Evolutionary conservation across 2,797 vertebrate genomes (phyloP), one percentile per base, ranked within the genome.

Genomic region (Gouania willdenowi): DNA sequence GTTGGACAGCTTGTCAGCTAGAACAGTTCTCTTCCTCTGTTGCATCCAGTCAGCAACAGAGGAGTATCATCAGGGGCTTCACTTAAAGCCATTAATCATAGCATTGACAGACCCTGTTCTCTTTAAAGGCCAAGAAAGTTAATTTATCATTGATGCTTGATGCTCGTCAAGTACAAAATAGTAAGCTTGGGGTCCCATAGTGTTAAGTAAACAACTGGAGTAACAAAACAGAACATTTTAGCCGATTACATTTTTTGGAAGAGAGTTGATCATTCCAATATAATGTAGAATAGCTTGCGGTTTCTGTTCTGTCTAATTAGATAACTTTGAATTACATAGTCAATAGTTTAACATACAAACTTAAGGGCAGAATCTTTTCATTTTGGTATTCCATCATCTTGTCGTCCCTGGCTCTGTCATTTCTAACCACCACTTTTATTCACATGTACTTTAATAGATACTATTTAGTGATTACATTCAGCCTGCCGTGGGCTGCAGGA

Each of bases 61-160:
- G 3, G 41, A 58, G 63, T 48, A 48, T 59, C 31, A 48, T 3
- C 12, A 19, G 53, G 71, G 55, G 65, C 63, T 63, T 75, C 69
- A 71, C 40, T 60, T 54, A 59, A 52, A 66, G 55, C 29, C 62
- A 76, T 80, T 74, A 70, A 72, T 80, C 67, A 77, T 65, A 35
- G 18, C 27, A 28, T 37, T 63, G 64, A 56, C 55, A 75, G 55
- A 64, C 45, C 46, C 20, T 46, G 51, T 53, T 53, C 18, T 35
- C 32, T 26, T 41, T 16, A 22, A 17, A 64, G 28, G 47, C 60
- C 65, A 60, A 70, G 48, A 65, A 66, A 71, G 41, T 42, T 18
- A 14, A 41, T 53, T 48, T 33, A n/a, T 5, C 49, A 40, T 22
- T 17, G 54, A 11, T 51, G n/a, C n/a, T n/a, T n/a, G n/a, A n/a